Conservation (phyloP, 2,113 vertebrate genomes). For the Hippocampus comes region DNA sequence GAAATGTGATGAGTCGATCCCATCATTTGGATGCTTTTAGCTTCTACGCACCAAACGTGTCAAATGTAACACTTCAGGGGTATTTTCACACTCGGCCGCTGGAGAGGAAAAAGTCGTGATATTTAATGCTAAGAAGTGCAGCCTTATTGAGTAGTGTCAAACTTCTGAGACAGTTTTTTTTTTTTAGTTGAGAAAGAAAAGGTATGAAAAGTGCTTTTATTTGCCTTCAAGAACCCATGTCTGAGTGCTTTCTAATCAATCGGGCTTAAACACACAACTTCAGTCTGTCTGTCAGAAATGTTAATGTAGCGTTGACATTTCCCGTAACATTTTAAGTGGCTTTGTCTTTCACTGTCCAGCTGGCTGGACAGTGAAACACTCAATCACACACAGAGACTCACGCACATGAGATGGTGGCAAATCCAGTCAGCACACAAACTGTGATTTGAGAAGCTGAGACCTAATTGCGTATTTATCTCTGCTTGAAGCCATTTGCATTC, state of each 20-base stretch:
- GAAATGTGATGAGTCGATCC: not conserved
- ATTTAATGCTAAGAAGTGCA: not conserved
- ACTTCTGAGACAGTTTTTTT: not conserved
- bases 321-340: not conserved
- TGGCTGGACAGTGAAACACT: slow-evolving; percentile 52
- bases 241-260: not conserved
- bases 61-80: not conserved
- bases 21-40: not conserved
- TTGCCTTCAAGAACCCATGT: not conserved
- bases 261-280: not conserved
- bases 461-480: not conserved
- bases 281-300: not conserved
- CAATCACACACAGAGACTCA: not conserved
- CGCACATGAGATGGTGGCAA: slow-evolving; percentile 11
- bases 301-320: not conserved
- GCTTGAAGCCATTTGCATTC: slow-evolving; percentile 1
- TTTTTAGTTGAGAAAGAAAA: not conserved
- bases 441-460: slow-evolving; percentile 14
- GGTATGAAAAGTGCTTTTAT: not conserved
- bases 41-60: not conserved
- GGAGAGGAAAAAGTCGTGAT: not conserved
- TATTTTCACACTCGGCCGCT: not conserved
- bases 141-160: not conserved
- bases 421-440: slow-evolving; percentile 39
- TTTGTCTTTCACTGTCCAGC: slow-evolving; percentile 54